Evolutionary conservation across 2,797 vertebrate species (phyloP).

Genomic region (Acanthurus tractus): DNA sequence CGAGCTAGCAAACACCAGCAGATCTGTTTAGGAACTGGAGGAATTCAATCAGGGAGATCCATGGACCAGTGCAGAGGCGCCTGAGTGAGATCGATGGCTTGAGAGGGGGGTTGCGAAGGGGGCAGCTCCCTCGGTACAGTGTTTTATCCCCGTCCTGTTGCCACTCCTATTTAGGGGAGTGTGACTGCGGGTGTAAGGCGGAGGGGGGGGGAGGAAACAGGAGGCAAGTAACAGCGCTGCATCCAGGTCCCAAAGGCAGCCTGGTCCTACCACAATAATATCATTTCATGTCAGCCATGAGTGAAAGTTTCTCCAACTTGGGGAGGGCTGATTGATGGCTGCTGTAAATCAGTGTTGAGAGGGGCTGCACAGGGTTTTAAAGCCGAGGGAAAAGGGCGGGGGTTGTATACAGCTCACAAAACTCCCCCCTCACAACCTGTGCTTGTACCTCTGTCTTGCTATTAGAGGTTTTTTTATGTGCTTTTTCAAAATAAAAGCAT

Average conservation of each 20-base stretch:
- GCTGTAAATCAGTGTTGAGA: slow-evolving; percentile 70
- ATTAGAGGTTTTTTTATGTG: background rate
- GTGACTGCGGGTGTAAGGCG: background rate
- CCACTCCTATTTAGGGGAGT: slow-evolving; percentile 51
- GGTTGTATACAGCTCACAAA: slow-evolving; percentile 20
- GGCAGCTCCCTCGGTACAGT: slow-evolving; percentile 53
- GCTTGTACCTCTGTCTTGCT: background rate
- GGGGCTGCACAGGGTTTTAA: slow-evolving; percentile 54
- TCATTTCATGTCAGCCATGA: slow-evolving; percentile 70
- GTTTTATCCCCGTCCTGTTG: slow-evolving; percentile 63
- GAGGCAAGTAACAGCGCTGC: slow-evolving; percentile 18
- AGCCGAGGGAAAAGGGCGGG: slow-evolving; percentile 21
- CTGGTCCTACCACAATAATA: slow-evolving; percentile 54
- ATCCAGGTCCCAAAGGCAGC: slow-evolving; percentile 49
- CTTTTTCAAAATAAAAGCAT: slow-evolving; percentile 14
- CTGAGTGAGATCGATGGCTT: slow-evolving; percentile 77
- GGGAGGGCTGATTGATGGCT: slow-evolving; percentile 71
- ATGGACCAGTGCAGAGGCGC: slow-evolving; percentile 39
- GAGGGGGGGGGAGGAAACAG: background rate
- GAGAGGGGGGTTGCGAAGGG: slow-evolving; percentile 59
- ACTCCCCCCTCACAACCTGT: background rate
- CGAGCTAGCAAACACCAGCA: slow-evolving; percentile 27
- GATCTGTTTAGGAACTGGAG: slow-evolving; percentile 55
- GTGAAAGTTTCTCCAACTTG: slow-evolving; percentile 70
- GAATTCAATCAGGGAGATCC: slow-evolving; percentile 76